Conservation (phyloP, 2,797 vertebrate species). For the Sebastes iracundus region DNA sequence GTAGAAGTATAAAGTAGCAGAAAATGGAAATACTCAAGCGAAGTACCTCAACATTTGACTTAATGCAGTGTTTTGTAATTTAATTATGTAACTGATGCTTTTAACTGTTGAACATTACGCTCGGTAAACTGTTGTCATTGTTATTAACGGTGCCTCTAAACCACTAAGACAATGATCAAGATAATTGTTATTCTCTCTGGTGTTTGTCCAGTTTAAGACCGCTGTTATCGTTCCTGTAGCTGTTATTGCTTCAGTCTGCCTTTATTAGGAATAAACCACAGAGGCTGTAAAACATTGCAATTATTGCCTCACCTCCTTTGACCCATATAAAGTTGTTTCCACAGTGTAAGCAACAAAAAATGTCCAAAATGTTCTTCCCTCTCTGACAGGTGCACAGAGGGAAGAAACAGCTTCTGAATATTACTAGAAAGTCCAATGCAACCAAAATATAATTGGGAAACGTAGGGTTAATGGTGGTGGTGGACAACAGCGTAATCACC, state of each 20-base stretch:
- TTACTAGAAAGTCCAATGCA: neutral
- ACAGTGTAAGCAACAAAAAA: neutral
- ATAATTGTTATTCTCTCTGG: neutral
- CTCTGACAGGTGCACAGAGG: neutral
- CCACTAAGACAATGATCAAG: neutral
- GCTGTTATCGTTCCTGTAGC: neutral
- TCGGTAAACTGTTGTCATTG: neutral
- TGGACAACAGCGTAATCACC: neutral
- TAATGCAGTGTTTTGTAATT: neutral
- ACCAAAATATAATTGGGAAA: neutral
- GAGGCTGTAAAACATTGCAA: neutral
- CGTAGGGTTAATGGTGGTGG: neutral
- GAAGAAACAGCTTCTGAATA: neutral
- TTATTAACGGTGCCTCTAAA: neutral
- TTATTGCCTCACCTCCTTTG: neutral
- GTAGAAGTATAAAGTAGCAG: no score
- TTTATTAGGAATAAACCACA: conserved; percentile 3
- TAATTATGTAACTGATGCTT: neutral
- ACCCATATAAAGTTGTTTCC: neutral
- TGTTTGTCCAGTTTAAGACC: neutral
- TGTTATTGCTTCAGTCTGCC: neutral
- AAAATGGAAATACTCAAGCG: no score
- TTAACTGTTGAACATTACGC: neutral
- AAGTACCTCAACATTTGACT: no score
- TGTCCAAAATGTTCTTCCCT: neutral